Conservation (phyloP, 2,113 vertebrate genomes). For the rabbit (Oryctolagus cuniculus) region mOryCun1.1 NC_091451.1:8550001-8550500, state of each 20-base stretch:
- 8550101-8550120: too few species aligned
- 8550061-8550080: too few species aligned
- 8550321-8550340: neutral
- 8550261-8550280: neutral
- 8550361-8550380: conserved; percentile 7
- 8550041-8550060: too few species aligned
- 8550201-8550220: too few species aligned
- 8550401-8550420: neutral
- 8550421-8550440: conserved; percentile 29
- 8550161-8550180: neutral
- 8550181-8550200: neutral
- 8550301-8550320: neutral
- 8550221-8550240: neutral
- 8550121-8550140: too few species aligned
- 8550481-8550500: neutral
- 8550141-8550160: too few species aligned
- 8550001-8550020: too few species aligned
- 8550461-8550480: neutral
- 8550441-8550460: neutral
- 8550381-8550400: neutral
- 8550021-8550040: too few species aligned
- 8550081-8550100: too few species aligned
- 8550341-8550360: conserved; percentile 9
- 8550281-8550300: neutral
- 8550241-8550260: neutral